Evolutionary conservation across 2,113 vertebrate genomes (phyloP).

Genomic region (Capreolus pygargus): DNA sequence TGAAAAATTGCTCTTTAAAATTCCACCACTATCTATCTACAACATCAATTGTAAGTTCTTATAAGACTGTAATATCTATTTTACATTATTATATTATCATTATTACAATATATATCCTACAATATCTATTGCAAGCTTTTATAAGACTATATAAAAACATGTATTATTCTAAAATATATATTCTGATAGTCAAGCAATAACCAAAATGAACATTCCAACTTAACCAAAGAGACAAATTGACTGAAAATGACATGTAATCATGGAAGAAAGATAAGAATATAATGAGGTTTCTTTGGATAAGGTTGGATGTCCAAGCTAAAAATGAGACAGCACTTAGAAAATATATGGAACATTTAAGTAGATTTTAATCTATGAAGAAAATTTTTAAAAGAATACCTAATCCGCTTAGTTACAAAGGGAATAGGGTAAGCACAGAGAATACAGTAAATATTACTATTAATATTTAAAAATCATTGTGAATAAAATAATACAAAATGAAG

Average conservation of each 20-base stretch:
- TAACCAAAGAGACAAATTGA: not conserved
- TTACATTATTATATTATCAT: not conserved
- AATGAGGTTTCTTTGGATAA: not conserved
- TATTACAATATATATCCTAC: not conserved
- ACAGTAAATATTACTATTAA: not conserved
- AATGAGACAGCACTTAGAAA: not conserved
- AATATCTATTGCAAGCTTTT: not conserved
- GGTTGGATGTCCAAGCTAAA: not conserved
- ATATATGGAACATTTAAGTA: not conserved
- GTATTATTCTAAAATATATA: not conserved
- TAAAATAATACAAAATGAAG: not conserved
- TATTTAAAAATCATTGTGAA: not conserved
- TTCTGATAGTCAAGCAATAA: not conserved
- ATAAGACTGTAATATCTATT: not conserved
- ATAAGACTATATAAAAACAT: not conserved
- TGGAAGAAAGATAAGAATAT: not conserved
- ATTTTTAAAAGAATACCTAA: not conserved
- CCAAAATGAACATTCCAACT: not conserved
- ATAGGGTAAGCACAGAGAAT: not conserved
- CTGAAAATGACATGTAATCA: not conserved
- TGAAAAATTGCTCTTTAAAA: not conserved
- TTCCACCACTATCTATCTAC: not conserved
- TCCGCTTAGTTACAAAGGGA: not conserved
- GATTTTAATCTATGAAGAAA: not conserved
- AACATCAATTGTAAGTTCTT: not conserved